Evolutionary conservation across 2,113 vertebrate genomes (phyloP), one percentile per base, ranked within the genome.

Genomic region (Scolopax mira): DNA sequence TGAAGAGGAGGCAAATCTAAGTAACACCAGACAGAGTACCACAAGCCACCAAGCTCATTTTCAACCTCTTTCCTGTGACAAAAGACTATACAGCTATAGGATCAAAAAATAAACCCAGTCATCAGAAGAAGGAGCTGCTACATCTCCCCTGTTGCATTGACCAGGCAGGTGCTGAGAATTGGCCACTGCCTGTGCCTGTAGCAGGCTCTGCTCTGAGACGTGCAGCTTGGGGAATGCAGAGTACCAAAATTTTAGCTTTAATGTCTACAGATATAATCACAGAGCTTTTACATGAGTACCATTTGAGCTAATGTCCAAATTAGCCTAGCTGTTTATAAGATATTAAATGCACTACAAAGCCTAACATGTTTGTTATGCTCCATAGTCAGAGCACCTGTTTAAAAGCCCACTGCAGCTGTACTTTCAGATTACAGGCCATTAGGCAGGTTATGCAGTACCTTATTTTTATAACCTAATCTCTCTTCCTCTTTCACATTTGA

Each of bases 371-470:
- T 97, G 93, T 73, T 96, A 96, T 96, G 97, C 95, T 97, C 88
- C 71, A 84, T 97, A 97, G 97, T 94, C 92, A 96, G 60, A 95
- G 78, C 98, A 98, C 96, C 97, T 98, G 97, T 97, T 97, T 96
- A 97, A 97, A 92, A 97, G 84, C 95, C 91, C 94, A 67, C 79
- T 42, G 39, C 97, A 98, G 96, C 95, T 97, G 97, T 96, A 97
- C 92, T 96, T 94, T 60, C 77, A 89, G 89, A 97, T 96, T 96
- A 96, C 79, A 97, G 96, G 39, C 95, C 95, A 97, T 98, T 98
- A 98, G 90, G 89, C 84, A 96, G 97, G 95, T 97, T 97, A 95
- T 85, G 94, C 82, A 81, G 75, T 85, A 90, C 72, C 95, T 97
- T 97, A 94, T 88, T 97, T 97, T 98, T 97, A 97, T 93, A 95